A percentile compares a stretch with the other conserved stretches of the same genome.
These are phyloP conservation scores for Empidonax traillii DNA, from an alignment of 2,113 vertebrate genomes.

Conservation along the genomic window DNA sequence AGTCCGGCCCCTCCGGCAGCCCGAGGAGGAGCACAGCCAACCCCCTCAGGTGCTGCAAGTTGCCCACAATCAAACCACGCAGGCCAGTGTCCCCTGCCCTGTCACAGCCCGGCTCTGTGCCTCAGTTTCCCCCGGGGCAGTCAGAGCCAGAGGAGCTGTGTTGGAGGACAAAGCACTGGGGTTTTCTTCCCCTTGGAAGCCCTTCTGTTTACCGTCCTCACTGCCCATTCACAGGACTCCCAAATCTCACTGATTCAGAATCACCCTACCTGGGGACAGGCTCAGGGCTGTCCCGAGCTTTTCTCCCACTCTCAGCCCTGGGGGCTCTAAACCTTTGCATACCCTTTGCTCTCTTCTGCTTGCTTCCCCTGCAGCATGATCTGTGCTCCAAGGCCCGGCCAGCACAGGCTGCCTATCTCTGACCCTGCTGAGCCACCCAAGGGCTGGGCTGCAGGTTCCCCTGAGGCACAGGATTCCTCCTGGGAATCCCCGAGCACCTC, in stretches of 20 bases:
- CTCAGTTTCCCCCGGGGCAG: neutral
- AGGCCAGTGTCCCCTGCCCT: accelerated
- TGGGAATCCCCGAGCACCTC: neutral
- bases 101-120: neutral
- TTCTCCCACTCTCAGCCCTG: neutral
- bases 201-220: neutral
- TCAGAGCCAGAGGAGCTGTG: neutral
- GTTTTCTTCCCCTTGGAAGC: neutral
- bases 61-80: accelerated
- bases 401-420: neutral
- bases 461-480: neutral
- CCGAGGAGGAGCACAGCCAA: neutral
- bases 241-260: accelerated
- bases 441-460: neutral
- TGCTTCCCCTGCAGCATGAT: neutral
- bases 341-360: neutral
- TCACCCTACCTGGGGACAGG: no score
- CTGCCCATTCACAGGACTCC: neutral
- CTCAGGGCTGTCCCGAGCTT: neutral
- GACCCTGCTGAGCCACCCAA: accelerated
- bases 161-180: neutral
- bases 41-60: neutral
- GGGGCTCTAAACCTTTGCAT: neutral
- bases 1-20: neutral
- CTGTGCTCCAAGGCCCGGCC: accelerated